Percentiles rank a stretch among this genome's conserved stretches.
Conservation (phyloP, 2,888 invertebrate species). For the Epinotia bilunana region DNA sequence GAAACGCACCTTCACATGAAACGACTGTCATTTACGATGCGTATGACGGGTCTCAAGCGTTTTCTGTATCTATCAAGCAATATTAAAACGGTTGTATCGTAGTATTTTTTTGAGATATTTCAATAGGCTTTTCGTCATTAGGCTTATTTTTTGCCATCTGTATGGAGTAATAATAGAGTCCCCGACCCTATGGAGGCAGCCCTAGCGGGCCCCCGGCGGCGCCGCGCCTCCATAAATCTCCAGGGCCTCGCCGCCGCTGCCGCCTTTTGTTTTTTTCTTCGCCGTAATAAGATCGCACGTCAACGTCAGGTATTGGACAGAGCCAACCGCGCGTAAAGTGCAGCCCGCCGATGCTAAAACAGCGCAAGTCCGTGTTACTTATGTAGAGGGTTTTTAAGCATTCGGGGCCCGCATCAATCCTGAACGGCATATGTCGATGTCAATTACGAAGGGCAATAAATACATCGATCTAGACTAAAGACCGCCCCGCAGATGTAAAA, state of each 20-base stretch:
- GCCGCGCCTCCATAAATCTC: slow-evolving; percentile 80
- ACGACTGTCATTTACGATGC: no score
- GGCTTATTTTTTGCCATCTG: no score
- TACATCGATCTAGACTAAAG: slow-evolving; percentile 6
- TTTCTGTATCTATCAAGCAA: no score
- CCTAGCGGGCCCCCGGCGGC: slow-evolving; percentile 69
- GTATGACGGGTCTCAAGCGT: no score
- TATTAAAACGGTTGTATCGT: no score
- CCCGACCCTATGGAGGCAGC: slow-evolving; percentile 4
- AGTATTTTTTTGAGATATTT: no score
- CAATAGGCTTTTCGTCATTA: no score
- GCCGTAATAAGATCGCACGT: slow-evolving; percentile 79
- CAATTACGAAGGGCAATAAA: slow-evolving; percentile 17
- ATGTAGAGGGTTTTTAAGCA: slow-evolving; percentile 1
- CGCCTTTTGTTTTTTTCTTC: slow-evolving; percentile 65
- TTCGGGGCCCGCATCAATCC: neutral
- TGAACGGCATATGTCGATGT: slow-evolving; percentile 15
- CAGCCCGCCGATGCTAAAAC: slow-evolving; percentile 14
- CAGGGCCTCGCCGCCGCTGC: slow-evolving; percentile 60
- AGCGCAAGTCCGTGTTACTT: slow-evolving; percentile 12
- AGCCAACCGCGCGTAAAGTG: slow-evolving; percentile 45
- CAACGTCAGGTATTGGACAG: slow-evolving; percentile 75
- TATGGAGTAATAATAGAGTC: neutral
- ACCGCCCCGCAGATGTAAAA: slow-evolving; percentile 6
- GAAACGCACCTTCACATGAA: no score